phyloP scores from a whole-genome alignment of 2,888 invertebrate species.

The Thumatha senex region DNA sequence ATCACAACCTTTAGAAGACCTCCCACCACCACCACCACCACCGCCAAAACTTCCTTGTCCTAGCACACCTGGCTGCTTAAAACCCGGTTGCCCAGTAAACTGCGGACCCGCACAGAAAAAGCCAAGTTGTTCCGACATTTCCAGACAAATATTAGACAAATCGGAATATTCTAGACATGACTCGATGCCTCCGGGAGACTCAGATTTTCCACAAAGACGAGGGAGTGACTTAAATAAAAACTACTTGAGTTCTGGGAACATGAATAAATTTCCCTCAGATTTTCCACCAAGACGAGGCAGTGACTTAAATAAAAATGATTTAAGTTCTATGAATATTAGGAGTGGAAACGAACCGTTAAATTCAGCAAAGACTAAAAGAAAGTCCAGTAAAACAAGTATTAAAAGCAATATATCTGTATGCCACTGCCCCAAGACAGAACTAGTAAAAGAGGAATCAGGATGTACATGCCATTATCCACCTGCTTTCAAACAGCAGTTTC shows the following conservation, averaged over 20 bases:
- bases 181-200: no score
- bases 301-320: background rate
- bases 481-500: conserved; percentile 39
- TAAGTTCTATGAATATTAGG: no score
- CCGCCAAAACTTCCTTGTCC: background rate
- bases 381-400: conserved; percentile 5
- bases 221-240: background rate
- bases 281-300: background rate
- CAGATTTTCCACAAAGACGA: background rate
- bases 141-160: background rate
- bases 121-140: background rate
- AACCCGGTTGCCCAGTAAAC: background rate
- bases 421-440: background rate
- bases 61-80: background rate
- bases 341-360: no score
- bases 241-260: no score
- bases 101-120: background rate
- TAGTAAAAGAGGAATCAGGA: no score
- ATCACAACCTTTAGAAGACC: no score
- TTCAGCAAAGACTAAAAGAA: no score
- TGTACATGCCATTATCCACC: conserved; percentile 55
- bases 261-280: no score
- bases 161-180: no score
- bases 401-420: conserved; percentile 1
- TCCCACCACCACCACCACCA: background rate